Conservation (phyloP, 1,140 invertebrate species). For the Trichogramma pretiosum region DNA sequence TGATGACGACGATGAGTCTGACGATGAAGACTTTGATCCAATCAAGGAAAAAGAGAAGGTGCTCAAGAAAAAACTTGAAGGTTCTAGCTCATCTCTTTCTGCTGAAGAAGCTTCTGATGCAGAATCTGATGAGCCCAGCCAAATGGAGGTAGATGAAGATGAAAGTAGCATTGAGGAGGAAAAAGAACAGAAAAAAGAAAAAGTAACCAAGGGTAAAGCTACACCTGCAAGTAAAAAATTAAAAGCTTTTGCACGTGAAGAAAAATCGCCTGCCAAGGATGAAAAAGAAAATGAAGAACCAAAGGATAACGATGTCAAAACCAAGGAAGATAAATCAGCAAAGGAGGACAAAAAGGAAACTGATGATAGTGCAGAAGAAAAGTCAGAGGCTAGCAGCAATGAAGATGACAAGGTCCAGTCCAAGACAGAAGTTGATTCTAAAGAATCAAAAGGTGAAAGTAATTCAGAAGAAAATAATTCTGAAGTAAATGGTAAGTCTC, state of each 20-base stretch:
- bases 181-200: neutral
- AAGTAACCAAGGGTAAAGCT: neutral
- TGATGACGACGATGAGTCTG: neutral
- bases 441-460: constrained; percentile 8
- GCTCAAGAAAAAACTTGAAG: neutral
- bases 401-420: constrained; percentile 14
- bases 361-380: constrained; percentile 5
- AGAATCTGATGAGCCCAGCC: no score
- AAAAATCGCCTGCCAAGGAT: neutral
- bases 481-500: constrained; percentile 3
- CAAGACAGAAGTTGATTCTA: neutral
- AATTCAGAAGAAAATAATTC: constrained; percentile 6
- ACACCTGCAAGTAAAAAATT: neutral
- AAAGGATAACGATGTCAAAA: neutral
- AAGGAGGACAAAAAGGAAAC: constrained; percentile 14
- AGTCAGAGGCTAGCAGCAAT: no score
- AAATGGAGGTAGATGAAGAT: neutral
- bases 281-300: constrained; percentile 1
- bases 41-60: no score
- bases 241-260: neutral
- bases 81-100: neutral
- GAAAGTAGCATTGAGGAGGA: neutral
- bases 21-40: neutral
- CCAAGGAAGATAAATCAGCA: neutral
- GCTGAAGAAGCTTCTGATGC: no score